phyloP scores from a whole-genome alignment of 2,888 invertebrate species.

The Caradrina kadenii region DNA sequence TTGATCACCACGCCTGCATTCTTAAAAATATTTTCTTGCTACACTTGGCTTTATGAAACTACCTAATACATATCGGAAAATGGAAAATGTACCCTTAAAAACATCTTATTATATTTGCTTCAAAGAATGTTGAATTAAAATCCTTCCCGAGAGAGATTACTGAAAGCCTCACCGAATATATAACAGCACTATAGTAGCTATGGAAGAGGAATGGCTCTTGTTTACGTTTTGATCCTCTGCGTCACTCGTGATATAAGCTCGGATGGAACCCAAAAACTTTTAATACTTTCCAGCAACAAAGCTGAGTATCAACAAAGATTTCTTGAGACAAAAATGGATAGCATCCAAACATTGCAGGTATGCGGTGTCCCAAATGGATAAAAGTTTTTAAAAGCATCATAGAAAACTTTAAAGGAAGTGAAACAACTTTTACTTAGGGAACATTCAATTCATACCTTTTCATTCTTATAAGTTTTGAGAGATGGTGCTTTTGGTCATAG shows the following conservation, averaged over 20 bases:
- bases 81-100: not conserved
- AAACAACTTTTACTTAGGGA: conserved; percentile 17
- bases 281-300: conserved; percentile 26
- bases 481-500: conserved; percentile 11
- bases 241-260: conserved; percentile 13
- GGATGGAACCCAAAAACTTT: conserved; percentile 17
- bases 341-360: conserved; percentile 35
- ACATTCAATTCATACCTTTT: conserved; percentile 19
- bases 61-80: not conserved
- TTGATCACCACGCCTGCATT: not conserved
- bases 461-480: conserved; percentile 4
- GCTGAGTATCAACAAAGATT: conserved; percentile 28
- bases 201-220: conserved; percentile 17
- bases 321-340: conserved; percentile 29
- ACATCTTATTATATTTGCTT: not conserved
- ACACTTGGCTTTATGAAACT: not conserved
- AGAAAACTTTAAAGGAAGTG: conserved; percentile 16
- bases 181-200: not conserved
- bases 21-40: not conserved
- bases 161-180: conserved; percentile 7
- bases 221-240: conserved; percentile 16
- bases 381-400: conserved; percentile 46
- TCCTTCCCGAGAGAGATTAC: conserved; percentile 13
- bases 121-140: conserved; percentile 17
- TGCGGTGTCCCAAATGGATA: conserved; percentile 27